phyloP scores from a whole-genome alignment of 2,888 invertebrate species.

The Diaphora mendica region DNA sequence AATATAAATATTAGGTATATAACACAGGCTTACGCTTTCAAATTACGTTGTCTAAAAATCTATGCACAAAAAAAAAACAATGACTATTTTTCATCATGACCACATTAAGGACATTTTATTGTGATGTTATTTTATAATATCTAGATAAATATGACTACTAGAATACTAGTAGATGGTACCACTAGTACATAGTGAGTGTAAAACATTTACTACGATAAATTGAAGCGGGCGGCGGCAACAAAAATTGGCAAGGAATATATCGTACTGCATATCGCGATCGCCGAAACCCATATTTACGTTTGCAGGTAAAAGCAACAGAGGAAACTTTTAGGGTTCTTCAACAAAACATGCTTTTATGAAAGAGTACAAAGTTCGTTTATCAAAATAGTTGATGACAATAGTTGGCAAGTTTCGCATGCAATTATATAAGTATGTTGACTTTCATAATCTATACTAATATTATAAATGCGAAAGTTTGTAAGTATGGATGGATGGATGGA shows the following conservation, averaged over 20 bases:
- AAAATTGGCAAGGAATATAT: constrained; percentile 69
- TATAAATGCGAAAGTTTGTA: too few relatives aligned
- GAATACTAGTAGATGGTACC: constrained; percentile 20
- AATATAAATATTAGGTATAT: too few relatives aligned
- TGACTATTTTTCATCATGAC: too few relatives aligned
- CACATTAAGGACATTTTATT: neutral
- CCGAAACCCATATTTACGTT: constrained; percentile 75
- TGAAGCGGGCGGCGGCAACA: constrained; percentile 44
- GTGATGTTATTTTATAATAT: constrained; percentile 29
- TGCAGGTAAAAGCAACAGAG: constrained; percentile 73
- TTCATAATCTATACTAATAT: too few relatives aligned
- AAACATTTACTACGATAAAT: constrained; percentile 50
- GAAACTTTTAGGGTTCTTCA: constrained; percentile 62
- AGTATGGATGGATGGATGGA: too few relatives aligned
- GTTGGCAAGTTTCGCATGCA: neutral
- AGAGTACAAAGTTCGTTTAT: neutral
- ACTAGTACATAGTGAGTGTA: constrained; percentile 25
- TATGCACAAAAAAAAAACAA: too few relatives aligned
- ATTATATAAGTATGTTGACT: too few relatives aligned
- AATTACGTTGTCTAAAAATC: too few relatives aligned
- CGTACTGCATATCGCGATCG: constrained; percentile 68
- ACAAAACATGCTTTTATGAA: constrained; percentile 16
- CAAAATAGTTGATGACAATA: neutral
- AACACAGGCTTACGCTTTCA: too few relatives aligned
- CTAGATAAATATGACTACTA: constrained; percentile 36